These are phyloP conservation scores for Invenusta paracnida DNA, from an alignment of 2,888 invertebrate genomes.

Conservation along the genomic window DNA sequence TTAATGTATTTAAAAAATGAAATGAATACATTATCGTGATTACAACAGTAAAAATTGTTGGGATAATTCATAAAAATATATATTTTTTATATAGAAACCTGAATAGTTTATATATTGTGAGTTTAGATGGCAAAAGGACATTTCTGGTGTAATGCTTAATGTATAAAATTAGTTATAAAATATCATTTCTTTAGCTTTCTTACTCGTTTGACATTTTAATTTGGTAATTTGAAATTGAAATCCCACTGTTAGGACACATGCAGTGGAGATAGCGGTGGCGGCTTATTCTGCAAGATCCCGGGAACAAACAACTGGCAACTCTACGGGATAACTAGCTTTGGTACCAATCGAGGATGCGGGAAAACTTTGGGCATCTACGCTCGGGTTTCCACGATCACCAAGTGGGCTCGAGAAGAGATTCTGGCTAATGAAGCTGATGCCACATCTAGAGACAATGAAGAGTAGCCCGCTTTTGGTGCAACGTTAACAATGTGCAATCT, in stretches of 20 bases:
- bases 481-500: too few relatives aligned
- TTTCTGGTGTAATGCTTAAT: too few relatives aligned
- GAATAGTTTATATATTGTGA: too few relatives aligned
- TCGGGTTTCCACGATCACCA: constrained; percentile 24
- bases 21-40: too few relatives aligned
- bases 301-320: constrained; percentile 37
- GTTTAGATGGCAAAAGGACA: too few relatives aligned
- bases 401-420: constrained; percentile 26
- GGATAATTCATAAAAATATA: too few relatives aligned
- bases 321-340: constrained; percentile 41
- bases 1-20: too few relatives aligned
- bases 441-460: too few relatives aligned
- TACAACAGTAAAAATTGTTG: too few relatives aligned
- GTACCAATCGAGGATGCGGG: constrained; percentile 31
- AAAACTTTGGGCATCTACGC: constrained; percentile 28
- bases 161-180: background rate
- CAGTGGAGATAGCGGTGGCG: constrained; percentile 39
- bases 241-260: constrained; percentile 36
- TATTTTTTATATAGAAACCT: too few relatives aligned
- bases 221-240: too few relatives aligned
- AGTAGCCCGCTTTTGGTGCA: too few relatives aligned
- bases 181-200: background rate
- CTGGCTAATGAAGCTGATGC: background rate
- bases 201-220: background rate
- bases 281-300: constrained; percentile 34